Base-by-base conservation (phyloP, 2,113 vertebrate species). In the Lontra canadensis region DNA sequence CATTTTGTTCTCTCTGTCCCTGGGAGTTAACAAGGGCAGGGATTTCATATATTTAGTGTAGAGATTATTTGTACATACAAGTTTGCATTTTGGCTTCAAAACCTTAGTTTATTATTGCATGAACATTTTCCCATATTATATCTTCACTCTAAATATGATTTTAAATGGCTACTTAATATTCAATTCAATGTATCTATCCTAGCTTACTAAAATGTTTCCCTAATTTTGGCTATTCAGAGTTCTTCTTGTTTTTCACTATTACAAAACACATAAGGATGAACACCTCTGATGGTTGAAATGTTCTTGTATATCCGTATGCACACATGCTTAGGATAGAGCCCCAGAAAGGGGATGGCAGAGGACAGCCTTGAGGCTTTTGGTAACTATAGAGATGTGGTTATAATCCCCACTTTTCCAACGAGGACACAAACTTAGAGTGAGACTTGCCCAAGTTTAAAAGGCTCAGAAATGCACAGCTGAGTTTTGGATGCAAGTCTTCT, bases 21-120 rank as follows among this genome's bases (percentile, higher is more conserved):
- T 63, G 39, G 55, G 44, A 63, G 8, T 47, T 31, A 73, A 7
- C 34, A 65, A 61, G 42, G 25, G 31, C 13, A 29, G 36, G 20
- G 73, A 81, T 86, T 42, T 74, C 49, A 44, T n/a, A 34, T 55
- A 34, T 26, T 74, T 21, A 61, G 13, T 52, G 47, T 47, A 65
- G 25, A 52, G 63, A 34, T 86, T 55, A 80, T 90, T 84, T 59
- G 18, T 31, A 31, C 34, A 29, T 71, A 73, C 7, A 47, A 44
- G n/a, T 95, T 93, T 71, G 52, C 74, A 39, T 90, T 90, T 93
- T 90, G 55, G 14, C 34, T 90, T 93, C 29, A 90, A 69, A 74
- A 44, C 11, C 57, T 80, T 17, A 57, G 74, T n/a, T 36, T 87
- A 44, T 88, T 88, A 52, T 44, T 36, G 1, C 11, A 44, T 34